Conservation (phyloP, 2,113 vertebrate genomes). For the Agapornis roseicollis region DNA sequence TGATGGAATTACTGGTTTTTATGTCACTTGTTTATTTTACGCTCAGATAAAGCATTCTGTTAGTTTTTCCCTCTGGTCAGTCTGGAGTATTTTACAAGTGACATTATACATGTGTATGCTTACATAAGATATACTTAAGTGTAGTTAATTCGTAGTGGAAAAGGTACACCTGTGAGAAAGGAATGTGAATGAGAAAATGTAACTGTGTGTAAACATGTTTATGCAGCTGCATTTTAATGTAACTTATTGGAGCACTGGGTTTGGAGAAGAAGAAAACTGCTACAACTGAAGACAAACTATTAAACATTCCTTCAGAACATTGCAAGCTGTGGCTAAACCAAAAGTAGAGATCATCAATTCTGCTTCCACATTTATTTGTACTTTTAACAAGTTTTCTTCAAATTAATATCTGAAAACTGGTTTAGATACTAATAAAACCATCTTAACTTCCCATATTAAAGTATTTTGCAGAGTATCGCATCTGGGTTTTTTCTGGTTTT, state of each 20-base stretch:
- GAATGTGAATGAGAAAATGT: constrained; percentile 52
- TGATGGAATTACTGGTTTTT: constrained; percentile 22
- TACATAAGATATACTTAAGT: not conserved
- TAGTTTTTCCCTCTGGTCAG: constrained; percentile 42
- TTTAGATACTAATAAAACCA: not conserved
- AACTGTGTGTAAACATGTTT: constrained; percentile 70
- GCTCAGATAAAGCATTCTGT: constrained; percentile 26
- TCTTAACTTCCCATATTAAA: not conserved
- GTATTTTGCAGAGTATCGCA: not conserved
- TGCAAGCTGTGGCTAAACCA: not conserved
- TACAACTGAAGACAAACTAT: constrained; percentile 54
- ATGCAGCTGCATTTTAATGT: constrained; percentile 69
- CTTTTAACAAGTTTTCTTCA: not conserved
- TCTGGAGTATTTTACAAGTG: constrained; percentile 46
- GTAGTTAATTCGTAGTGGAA: constrained; percentile 52
- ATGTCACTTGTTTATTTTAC: constrained; percentile 48
- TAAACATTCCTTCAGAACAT: constrained; percentile 43
- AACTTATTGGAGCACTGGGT: constrained; percentile 17
- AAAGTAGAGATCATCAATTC: constrained; percentile 5
- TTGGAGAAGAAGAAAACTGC: constrained; percentile 44
- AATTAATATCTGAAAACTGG: not conserved
- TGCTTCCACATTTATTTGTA: constrained; percentile 3
- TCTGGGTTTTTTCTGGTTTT: not conserved
- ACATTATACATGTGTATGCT: constrained; percentile 16
- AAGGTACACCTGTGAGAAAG: constrained; percentile 61